A percentile compares a stretch with the other conserved stretches of the same genome.
These are phyloP conservation scores for Loxodonta africana DNA, from an alignment of 2,113 vertebrate species.

Conservation along the genomic window DNA sequence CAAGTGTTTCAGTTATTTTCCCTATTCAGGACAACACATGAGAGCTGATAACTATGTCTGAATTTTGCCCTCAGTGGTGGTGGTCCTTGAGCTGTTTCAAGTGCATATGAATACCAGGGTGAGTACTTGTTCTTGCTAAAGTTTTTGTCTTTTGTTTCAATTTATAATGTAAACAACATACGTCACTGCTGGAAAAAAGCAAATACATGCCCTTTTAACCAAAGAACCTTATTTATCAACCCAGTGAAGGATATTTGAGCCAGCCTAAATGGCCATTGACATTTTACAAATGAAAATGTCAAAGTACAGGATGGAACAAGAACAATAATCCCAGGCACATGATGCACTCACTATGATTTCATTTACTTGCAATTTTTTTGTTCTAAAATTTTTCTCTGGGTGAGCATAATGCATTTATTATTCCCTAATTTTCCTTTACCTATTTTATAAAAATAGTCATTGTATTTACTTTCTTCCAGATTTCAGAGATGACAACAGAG, in stretches of 20 bases:
- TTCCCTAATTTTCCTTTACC: not conserved
- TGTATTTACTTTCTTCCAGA: not conserved
- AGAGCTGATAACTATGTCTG: not conserved
- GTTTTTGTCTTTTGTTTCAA: slow-evolving; percentile 6
- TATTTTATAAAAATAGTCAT: not conserved
- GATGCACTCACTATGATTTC: not conserved
- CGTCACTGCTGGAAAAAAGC: not conserved
- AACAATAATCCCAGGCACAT: not conserved
- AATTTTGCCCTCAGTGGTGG: not conserved
- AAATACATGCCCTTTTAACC: not conserved
- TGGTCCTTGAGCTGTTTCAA: not conserved
- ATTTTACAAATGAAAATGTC: not conserved
- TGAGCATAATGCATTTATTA: not conserved
- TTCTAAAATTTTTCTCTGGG: not conserved
- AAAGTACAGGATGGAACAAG: not conserved
- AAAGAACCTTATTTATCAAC: not conserved
- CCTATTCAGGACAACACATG: not conserved
- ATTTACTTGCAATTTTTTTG: not conserved
- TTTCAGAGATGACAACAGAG: not conserved
- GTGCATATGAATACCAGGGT: not conserved
- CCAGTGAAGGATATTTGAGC: not conserved
- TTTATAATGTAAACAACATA: not conserved
- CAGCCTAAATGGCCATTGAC: not conserved
- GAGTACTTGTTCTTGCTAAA: not conserved
- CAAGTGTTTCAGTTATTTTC: not conserved